phyloP scores from a whole-genome alignment of 2,797 vertebrate species.

The Pseudochirops cupreus region DNA sequence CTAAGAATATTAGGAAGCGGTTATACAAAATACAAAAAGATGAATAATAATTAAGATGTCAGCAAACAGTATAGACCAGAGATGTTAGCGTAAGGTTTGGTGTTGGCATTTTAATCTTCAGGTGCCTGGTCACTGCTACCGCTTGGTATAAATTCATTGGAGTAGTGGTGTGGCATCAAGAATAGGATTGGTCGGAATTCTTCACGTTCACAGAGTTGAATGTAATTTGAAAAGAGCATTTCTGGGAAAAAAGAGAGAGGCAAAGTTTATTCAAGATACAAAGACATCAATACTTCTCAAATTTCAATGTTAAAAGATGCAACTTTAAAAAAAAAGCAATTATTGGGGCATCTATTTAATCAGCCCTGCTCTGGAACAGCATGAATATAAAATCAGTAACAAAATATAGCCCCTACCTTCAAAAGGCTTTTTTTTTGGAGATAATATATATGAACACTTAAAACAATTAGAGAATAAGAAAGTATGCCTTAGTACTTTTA shows the following conservation, averaged over 20 bases:
- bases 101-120: constrained; percentile 84
- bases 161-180: constrained; percentile 77
- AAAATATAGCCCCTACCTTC: neutral
- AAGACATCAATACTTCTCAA: constrained; percentile 30
- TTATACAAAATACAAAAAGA: constrained; percentile 87
- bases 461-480: constrained; percentile 8
- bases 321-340: neutral
- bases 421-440: neutral
- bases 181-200: constrained; percentile 83
- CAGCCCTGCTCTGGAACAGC: neutral
- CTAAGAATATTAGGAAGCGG: constrained; percentile 86
- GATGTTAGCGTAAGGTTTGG: constrained; percentile 85
- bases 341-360: neutral
- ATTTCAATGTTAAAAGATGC: neutral
- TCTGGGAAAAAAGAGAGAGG: constrained; percentile 72
- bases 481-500: neutral
- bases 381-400: neutral
- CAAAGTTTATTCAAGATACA: constrained; percentile 54
- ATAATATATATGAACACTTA: neutral
- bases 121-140: constrained; percentile 80
- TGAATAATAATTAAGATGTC: constrained; percentile 71
- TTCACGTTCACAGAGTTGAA: constrained; percentile 76
- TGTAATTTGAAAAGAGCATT: constrained; percentile 66
- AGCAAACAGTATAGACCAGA: constrained; percentile 80
- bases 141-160: constrained; percentile 74